phyloP scores from a whole-genome alignment of 2,888 invertebrate genomes.

The Gonocerus acuteangulatus region DNA sequence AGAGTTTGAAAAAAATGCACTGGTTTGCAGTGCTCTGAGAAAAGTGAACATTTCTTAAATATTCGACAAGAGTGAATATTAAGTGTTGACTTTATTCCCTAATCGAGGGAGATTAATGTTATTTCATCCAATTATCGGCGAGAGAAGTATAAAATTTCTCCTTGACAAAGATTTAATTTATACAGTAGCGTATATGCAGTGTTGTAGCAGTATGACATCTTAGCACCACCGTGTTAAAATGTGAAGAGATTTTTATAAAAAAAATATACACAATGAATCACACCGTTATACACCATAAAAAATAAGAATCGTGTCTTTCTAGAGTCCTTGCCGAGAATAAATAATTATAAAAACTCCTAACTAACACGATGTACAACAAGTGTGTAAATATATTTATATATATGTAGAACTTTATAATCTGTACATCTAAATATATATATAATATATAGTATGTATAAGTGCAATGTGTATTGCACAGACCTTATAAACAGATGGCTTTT shows the following conservation, averaged over 20 bases:
- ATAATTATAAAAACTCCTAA: conserved; percentile 25
- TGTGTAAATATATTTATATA: conserved; percentile 18
- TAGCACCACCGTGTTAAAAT: conserved; percentile 27
- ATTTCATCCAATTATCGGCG: conserved; percentile 7
- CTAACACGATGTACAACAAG: conserved; percentile 23
- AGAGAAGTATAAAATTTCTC: conserved; percentile 13
- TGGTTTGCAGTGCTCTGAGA: conserved; percentile 1
- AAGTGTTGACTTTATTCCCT: neutral
- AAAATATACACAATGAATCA: conserved; percentile 21
- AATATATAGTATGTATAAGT: conserved; percentile 8
- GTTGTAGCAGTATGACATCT: conserved; percentile 15
- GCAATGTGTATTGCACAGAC: conserved; percentile 24
- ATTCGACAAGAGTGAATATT: neutral
- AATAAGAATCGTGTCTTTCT: conserved; percentile 19
- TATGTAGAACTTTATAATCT: conserved; percentile 24
- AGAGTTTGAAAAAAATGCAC: conserved; percentile 15
- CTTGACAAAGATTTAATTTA: neutral
- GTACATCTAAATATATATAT: conserved; percentile 26
- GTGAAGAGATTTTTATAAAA: conserved; percentile 21
- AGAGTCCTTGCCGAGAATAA: conserved; percentile 22
- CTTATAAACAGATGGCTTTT: conserved; percentile 19
- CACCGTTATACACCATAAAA: conserved; percentile 25
- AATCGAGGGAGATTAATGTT: neutral
- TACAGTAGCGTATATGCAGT: conserved; percentile 10
- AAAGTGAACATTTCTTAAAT: conserved; percentile 2